These are phyloP conservation scores for Anastrepha ludens DNA, from an alignment of 1,140 invertebrate genomes.

Conservation along the genomic window DNA sequence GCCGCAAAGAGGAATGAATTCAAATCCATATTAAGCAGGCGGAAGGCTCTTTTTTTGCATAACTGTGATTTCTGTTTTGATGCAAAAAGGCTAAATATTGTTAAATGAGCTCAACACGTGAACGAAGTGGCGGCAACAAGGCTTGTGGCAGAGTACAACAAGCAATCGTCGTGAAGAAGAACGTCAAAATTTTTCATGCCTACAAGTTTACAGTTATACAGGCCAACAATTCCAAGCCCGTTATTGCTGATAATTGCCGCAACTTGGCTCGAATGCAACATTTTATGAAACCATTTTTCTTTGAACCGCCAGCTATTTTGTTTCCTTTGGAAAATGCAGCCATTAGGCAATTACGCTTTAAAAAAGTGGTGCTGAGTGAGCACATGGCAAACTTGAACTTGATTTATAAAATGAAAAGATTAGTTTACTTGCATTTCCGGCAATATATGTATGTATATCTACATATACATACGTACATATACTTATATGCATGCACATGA, in stretches of 20 bases:
- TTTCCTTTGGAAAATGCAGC: neutral
- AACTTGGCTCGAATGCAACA: neutral
- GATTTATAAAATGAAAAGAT: neutral
- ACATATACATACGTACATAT: no score
- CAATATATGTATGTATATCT: neutral
- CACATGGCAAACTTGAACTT: slow-evolving; percentile 3
- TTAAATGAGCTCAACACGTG: neutral
- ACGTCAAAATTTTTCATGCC: neutral
- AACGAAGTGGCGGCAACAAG: neutral
- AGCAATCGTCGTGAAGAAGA: neutral
- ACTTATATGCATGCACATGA: no score
- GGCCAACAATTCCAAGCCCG: neutral
- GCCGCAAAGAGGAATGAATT: neutral
- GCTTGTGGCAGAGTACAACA: neutral
- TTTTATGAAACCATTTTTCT: neutral
- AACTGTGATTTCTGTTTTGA: neutral
- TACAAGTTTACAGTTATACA: neutral
- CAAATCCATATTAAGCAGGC: slow-evolving; percentile 20
- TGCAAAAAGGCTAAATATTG: neutral
- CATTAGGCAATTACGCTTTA: neutral
- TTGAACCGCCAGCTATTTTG: neutral
- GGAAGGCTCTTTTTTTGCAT: slow-evolving; percentile 17
- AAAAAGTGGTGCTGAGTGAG: neutral
- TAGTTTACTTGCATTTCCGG: neutral
- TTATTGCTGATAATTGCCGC: neutral